Evolutionary conservation across 2,113 vertebrate species (phyloP).

Genomic region (Peromyscus californicus): DNA sequence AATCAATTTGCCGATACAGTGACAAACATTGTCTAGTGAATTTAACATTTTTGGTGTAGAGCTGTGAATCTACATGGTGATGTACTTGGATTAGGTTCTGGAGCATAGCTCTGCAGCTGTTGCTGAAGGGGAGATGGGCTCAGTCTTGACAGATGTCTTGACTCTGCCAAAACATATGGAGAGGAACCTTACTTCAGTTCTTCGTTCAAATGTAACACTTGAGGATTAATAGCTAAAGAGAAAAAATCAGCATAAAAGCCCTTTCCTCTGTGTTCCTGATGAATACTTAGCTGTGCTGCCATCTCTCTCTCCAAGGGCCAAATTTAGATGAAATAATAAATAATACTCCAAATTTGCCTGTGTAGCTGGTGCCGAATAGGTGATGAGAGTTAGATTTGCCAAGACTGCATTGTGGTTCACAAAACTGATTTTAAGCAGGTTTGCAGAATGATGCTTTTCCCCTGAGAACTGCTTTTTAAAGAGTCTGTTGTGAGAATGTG

Average conservation of each 20-base stretch:
- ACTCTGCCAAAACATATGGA: neutral
- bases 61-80: neutral
- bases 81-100: neutral
- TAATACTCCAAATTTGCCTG: neutral
- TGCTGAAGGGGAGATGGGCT: neutral
- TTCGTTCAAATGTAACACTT: slow-evolving; percentile 20
- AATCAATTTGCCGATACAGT: neutral
- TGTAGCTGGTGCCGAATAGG: neutral
- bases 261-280: neutral
- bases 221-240: neutral
- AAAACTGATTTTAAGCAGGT: neutral
- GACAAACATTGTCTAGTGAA: neutral
- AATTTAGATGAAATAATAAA: neutral
- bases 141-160: neutral
- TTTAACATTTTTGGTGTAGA: neutral
- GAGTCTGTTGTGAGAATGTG: neutral
- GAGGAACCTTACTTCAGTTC: neutral
- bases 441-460: neutral
- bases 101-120: neutral
- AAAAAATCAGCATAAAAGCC: neutral
- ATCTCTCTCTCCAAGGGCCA: neutral
- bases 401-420: neutral
- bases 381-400: neutral
- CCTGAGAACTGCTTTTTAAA: neutral
- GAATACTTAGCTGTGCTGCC: neutral